Percentiles rank a stretch among this genome's conserved stretches.
phyloP scores from a whole-genome alignment of 92 coral and sea anemone genomes.

The Zoanthus sansibaricus region DNA sequence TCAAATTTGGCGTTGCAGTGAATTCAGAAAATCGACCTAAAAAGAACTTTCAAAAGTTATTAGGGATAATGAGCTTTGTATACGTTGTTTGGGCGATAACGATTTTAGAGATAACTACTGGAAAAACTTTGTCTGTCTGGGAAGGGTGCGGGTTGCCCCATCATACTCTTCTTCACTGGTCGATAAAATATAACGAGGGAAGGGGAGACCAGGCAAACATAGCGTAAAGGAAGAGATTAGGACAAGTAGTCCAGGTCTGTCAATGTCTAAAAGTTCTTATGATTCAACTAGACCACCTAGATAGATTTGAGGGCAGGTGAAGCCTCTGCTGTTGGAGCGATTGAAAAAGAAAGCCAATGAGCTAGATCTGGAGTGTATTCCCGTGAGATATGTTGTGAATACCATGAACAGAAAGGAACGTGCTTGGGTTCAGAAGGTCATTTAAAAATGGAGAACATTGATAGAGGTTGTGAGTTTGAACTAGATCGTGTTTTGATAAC shows the following conservation, averaged over 20 bases:
- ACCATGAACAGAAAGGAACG: constrained; percentile 57
- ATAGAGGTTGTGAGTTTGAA: constrained; percentile 55
- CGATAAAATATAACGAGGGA: constrained; percentile 23
- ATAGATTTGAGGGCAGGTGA: constrained; percentile 18
- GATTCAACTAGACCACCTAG: constrained; percentile 34
- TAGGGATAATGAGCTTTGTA: no score
- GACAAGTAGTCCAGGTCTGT: constrained; percentile 34
- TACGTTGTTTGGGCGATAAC: no score
- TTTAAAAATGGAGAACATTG: constrained; percentile 55
- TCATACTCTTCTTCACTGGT: constrained; percentile 44
- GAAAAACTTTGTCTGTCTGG: constrained; percentile 46
- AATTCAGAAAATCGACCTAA: no score
- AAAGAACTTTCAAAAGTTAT: no score
- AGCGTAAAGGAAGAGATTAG: constrained; percentile 26
- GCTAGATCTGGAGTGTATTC: constrained; percentile 35
- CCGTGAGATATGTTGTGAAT: constrained; percentile 51
- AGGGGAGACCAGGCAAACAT: constrained; percentile 25
- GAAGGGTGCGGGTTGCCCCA: constrained; percentile 56
- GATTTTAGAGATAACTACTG: background rate
- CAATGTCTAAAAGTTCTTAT: constrained; percentile 15
- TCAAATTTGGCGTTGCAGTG: no score
- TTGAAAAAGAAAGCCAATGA: constrained; percentile 29
- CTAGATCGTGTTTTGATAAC: constrained; percentile 65
- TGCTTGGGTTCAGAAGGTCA: constrained; percentile 15
- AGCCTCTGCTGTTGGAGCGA: constrained; percentile 19